Evolutionary conservation across 2,113 vertebrate genomes (phyloP).

Genomic region (Corapipo altera): DNA sequence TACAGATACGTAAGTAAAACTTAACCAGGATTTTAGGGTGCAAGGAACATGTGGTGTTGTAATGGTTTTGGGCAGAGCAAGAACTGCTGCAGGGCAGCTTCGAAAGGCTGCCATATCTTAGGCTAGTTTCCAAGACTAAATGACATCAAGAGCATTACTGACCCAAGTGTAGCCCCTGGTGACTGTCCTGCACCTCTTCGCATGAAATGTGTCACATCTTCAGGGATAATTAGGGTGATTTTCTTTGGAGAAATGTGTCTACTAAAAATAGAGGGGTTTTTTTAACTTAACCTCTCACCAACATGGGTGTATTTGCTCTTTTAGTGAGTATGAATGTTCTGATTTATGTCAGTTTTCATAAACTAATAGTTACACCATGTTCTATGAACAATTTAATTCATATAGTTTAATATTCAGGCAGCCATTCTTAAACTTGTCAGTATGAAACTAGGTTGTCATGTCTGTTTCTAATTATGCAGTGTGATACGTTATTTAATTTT

Average conservation of each 20-base stretch:
- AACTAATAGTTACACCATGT: not conserved
- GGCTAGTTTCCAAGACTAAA: not conserved
- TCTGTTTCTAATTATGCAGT: not conserved
- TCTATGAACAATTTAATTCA: not conserved
- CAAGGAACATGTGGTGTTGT: not conserved
- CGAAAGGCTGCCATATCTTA: not conserved
- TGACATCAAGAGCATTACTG: not conserved
- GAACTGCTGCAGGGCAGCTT: not conserved
- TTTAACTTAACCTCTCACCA: not conserved
- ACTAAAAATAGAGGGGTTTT: not conserved
- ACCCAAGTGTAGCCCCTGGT: not conserved
- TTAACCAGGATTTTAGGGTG: not conserved
- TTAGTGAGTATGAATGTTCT: not conserved
- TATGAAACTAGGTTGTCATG: not conserved
- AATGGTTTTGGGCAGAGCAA: not conserved
- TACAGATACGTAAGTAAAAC: conserved; percentile 93
- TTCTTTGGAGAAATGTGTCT: not conserved
- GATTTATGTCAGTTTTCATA: not conserved
- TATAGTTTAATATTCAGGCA: not conserved
- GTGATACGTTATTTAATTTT: not conserved
- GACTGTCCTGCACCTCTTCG: not conserved
- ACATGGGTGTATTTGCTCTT: not conserved
- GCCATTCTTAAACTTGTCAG: not conserved
- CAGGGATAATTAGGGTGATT: not conserved
- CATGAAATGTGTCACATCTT: not conserved